Evolutionary conservation across 2,888 invertebrate genomes (phyloP).

Genomic region (Patella caerulea): DNA sequence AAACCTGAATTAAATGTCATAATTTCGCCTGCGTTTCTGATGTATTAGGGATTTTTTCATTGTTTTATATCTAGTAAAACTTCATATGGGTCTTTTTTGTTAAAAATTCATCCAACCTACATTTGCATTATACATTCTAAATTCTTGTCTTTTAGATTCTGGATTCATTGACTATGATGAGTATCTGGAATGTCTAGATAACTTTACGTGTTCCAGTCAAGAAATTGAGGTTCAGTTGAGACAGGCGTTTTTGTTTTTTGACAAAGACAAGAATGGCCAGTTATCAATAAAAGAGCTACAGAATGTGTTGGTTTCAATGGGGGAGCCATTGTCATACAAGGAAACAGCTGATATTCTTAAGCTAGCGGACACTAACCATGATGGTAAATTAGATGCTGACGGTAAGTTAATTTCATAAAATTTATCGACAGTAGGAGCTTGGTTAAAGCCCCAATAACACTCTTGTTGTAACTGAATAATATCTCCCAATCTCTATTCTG

Average conservation of each 20-base stretch:
- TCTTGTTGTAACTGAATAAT: no score
- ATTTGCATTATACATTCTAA: background rate
- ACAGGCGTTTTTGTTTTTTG: conserved; percentile 38
- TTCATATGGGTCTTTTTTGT: background rate
- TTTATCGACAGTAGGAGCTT: background rate
- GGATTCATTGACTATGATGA: conserved; percentile 33
- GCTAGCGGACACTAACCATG: conserved; percentile 35
- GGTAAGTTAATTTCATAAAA: conserved; percentile 25
- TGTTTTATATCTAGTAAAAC: background rate
- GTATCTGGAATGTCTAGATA: conserved; percentile 33
- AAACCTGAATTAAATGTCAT: no score
- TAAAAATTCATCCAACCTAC: background rate
- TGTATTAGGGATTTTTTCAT: background rate
- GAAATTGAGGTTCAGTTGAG: conserved; percentile 40
- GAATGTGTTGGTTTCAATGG: conserved; percentile 32
- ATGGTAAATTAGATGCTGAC: conserved; percentile 36
- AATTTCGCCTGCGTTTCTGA: no score
- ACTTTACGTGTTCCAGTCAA: conserved; percentile 27
- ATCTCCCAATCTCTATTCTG: no score
- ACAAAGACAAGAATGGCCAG: conserved; percentile 30
- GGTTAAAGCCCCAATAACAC: no score
- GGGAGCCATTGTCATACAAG: conserved; percentile 34
- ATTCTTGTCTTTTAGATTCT: conserved; percentile 26
- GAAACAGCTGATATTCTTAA: conserved; percentile 34
- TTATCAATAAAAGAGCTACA: conserved; percentile 35